Conservation (phyloP, 2,113 vertebrate genomes). For the Grammomys dolichurus region DNA sequence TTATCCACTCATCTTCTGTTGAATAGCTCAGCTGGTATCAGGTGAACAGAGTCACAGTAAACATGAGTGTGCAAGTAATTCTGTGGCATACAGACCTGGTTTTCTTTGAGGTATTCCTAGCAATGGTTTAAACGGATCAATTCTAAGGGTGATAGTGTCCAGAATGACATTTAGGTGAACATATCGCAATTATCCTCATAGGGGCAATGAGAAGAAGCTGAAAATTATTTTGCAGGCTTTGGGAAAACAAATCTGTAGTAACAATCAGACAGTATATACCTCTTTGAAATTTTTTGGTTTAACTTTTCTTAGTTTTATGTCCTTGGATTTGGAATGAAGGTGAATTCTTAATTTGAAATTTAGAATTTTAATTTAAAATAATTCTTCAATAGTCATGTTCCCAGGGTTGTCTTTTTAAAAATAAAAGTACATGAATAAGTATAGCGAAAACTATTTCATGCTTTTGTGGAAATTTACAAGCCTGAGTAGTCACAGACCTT, state of each 20-base stretch:
- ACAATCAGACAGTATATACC: neutral
- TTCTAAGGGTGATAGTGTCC: neutral
- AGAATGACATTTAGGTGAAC: neutral
- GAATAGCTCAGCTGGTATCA: neutral
- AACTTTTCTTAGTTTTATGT: neutral
- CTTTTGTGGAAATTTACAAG: too few species aligned
- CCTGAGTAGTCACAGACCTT: too few species aligned
- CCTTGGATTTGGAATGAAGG: neutral
- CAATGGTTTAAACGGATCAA: neutral
- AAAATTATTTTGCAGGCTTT: neutral
- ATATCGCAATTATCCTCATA: neutral
- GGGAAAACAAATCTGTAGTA: neutral
- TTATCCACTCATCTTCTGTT: neutral
- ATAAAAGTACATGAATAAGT: neutral
- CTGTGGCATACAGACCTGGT: neutral
- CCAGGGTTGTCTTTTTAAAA: neutral
- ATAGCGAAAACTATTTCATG: neutral
- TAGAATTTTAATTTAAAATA: slow-evolving; percentile 41
- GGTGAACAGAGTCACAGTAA: neutral
- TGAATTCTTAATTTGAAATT: neutral
- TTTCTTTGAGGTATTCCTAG: neutral
- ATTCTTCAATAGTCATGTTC: neutral
- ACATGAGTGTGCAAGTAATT: neutral
- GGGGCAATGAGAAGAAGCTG: neutral
- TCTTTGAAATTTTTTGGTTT: neutral